These are phyloP conservation scores for Heliconius congener DNA, from an alignment of 1,140 invertebrate genomes.

Conservation along the genomic window DNA sequence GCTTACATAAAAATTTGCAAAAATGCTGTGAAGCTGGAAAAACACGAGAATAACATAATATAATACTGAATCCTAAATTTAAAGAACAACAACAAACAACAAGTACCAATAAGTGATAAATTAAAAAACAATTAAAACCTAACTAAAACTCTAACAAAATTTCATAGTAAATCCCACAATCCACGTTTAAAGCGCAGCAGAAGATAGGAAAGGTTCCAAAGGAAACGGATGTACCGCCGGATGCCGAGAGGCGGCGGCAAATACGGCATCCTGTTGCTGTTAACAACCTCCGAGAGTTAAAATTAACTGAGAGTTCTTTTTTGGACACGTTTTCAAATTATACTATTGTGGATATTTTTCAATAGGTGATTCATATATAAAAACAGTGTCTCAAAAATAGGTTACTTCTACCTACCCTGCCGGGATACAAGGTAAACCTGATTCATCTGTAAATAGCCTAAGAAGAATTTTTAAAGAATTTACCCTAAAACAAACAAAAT, in stretches of 20 bases:
- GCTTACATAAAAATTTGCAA: too few species aligned
- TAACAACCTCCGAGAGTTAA: constrained; percentile 42
- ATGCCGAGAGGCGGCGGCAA: constrained; percentile 43
- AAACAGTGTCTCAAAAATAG: too few species aligned
- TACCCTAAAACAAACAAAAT: too few species aligned
- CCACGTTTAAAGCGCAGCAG: constrained; percentile 30
- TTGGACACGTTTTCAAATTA: background rate
- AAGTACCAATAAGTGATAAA: background rate
- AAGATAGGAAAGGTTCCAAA: constrained; percentile 37
- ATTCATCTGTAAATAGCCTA: too few species aligned
- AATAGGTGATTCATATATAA: background rate
- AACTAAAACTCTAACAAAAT: constrained; percentile 18
- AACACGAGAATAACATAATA: too few species aligned
- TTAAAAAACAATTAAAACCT: background rate
- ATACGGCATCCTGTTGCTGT: constrained; percentile 47
- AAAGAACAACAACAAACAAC: too few species aligned
- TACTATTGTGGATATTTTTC: background rate
- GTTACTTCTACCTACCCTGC: too few species aligned
- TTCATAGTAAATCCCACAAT: constrained; percentile 22
- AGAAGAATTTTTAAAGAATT: too few species aligned
- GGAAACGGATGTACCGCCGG: constrained; percentile 44
- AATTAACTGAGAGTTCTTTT: constrained; percentile 34
- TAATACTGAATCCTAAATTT: too few species aligned
- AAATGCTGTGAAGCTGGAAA: too few species aligned
- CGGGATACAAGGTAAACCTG: too few species aligned